phyloP scores from a whole-genome alignment of 2,113 vertebrate genomes.

The Pseudopodoces humilis region DNA sequence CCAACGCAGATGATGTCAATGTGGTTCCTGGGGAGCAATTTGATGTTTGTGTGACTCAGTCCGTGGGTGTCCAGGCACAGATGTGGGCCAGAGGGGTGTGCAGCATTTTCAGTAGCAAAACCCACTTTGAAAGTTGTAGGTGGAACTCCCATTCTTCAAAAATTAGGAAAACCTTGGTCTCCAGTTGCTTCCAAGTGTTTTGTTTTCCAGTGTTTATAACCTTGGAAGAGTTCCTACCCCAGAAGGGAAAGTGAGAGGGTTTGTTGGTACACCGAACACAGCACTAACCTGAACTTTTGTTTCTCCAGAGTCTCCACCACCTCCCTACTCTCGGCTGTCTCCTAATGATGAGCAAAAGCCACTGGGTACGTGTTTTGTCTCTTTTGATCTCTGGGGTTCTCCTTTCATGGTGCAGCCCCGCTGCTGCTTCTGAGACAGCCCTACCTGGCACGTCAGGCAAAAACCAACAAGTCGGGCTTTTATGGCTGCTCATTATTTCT shows the following conservation, averaged over 20 bases:
- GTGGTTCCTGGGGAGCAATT: accelerated
- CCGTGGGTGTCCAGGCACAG: not conserved
- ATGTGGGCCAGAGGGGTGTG: accelerated
- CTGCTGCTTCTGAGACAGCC: not conserved
- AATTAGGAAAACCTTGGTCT: not conserved
- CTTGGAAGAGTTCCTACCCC: not conserved
- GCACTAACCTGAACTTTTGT: slow-evolving; percentile 12
- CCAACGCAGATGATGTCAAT: accelerated
- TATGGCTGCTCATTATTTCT: slow-evolving; percentile 42
- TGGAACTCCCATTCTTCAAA: not conserved
- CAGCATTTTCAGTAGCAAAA: not conserved
- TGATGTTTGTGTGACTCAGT: not conserved
- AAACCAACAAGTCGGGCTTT: not conserved
- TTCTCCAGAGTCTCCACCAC: slow-evolving; percentile 94
- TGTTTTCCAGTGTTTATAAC: not conserved
- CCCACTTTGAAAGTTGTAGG: not conserved
- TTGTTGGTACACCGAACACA: not conserved
- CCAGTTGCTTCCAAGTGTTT: not conserved
- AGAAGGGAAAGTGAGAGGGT: not conserved
- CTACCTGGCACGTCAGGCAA: not conserved
- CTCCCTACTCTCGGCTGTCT: slow-evolving; percentile 97
- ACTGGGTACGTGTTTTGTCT: slow-evolving; percentile 86
- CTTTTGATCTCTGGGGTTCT: not conserved
- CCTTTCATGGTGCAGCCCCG: not conserved
- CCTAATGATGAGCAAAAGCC: slow-evolving; percentile 95